Percentiles rank a stretch among this genome's conserved stretches.
phyloP scores from a whole-genome alignment of 2,797 vertebrate genomes.

The Sebastiscus tertius region DNA sequence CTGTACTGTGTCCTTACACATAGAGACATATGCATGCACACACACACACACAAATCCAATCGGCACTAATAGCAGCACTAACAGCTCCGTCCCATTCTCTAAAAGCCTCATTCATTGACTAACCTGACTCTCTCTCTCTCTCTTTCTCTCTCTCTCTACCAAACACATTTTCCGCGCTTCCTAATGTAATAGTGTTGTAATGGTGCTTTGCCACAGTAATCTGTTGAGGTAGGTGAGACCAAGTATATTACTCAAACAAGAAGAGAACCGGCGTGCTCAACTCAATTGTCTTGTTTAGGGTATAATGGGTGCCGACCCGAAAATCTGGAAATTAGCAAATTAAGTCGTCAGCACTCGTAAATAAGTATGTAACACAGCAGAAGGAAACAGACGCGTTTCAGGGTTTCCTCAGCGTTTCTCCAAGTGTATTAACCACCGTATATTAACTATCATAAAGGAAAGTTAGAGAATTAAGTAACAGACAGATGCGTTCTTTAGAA shows the following conservation, averaged over 20 bases:
- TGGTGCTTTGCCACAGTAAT: conserved; percentile 35
- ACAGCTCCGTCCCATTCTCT: conserved; percentile 17
- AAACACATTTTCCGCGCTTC: conserved; percentile 3
- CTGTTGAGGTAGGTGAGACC: conserved; percentile 22
- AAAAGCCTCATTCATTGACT: conserved; percentile 45
- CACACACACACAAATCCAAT: conserved; percentile 6
- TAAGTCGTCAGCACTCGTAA: neutral
- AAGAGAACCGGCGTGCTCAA: neutral
- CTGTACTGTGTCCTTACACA: neutral
- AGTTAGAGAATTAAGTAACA: neutral
- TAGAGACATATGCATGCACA: neutral
- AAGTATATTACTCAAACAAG: neutral
- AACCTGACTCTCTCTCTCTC: conserved; percentile 4
- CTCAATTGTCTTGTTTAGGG: neutral
- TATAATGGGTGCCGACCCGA: neutral
- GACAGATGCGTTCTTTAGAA: neutral
- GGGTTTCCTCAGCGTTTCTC: neutral
- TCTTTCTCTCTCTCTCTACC: neutral
- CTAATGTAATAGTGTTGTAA: conserved; percentile 52
- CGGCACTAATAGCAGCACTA: conserved; percentile 20
- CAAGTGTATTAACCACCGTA: neutral
- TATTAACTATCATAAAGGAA: neutral
- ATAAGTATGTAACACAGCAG: neutral
- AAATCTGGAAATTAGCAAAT: neutral
- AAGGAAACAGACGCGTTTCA: neutral